phyloP scores from a whole-genome alignment of 2,113 vertebrate species.

The Chamaetylas fuelleborni region DNA sequence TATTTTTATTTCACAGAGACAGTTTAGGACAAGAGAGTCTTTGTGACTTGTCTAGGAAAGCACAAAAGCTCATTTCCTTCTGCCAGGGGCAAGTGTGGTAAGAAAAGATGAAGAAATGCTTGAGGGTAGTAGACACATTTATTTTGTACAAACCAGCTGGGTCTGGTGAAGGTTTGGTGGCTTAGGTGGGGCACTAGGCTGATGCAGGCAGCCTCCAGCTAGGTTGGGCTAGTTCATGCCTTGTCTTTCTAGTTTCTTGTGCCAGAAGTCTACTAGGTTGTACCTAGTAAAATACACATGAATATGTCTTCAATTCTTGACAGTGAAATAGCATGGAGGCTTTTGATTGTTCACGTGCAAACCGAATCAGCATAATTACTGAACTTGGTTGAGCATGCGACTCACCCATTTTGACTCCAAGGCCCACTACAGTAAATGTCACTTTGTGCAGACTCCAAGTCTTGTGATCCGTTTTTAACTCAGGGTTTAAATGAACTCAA shows the following conservation, averaged over 20 bases:
- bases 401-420: neutral
- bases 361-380: neutral
- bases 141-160: neutral
- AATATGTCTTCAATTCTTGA: neutral
- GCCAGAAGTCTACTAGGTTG: neutral
- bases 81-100: neutral
- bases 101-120: neutral
- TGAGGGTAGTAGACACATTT: neutral
- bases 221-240: neutral
- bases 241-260: neutral
- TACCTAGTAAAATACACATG: neutral
- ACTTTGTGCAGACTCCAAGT: neutral
- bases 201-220: neutral
- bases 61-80: neutral
- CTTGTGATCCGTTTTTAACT: neutral
- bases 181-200: neutral
- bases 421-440: neutral
- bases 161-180: neutral
- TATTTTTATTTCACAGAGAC: neutral
- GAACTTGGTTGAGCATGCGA: neutral
- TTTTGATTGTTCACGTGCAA: accelerated
- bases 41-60: neutral
- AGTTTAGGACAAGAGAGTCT: neutral
- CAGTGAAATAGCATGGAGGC: neutral
- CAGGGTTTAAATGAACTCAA: neutral